phyloP scores from a whole-genome alignment of 2,888 invertebrate genomes.

The Agrenia bidenticulata region DNA sequence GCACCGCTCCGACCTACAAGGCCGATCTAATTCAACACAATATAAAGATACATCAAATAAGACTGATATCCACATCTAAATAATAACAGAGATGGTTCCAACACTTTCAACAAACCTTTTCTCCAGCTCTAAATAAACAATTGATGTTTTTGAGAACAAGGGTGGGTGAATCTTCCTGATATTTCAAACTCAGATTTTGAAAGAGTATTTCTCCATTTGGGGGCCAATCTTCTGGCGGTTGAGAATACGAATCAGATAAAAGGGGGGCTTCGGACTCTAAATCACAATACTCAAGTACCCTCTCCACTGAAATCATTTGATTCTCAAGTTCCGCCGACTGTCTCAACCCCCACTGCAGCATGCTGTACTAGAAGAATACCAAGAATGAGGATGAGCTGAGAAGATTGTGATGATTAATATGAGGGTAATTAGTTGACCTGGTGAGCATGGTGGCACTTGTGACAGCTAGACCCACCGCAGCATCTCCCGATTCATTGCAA shows the following conservation, averaged over 20 bases:
- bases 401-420: too few relatives aligned
- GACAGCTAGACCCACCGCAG: too few relatives aligned
- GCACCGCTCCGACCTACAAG: conserved; percentile 61
- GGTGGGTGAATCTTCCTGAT: conserved; percentile 54
- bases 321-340: conserved; percentile 68
- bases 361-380: neutral
- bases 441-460: too few relatives aligned
- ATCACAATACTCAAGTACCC: conserved; percentile 47
- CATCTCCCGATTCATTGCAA: too few relatives aligned
- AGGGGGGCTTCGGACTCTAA: conserved; percentile 16
- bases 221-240: conserved; percentile 58
- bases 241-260: neutral
- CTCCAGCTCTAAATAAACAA: conserved; percentile 55
- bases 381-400: too few relatives aligned
- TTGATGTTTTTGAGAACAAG: conserved; percentile 57
- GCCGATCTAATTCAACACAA: conserved; percentile 55
- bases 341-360: conserved; percentile 68
- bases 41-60: too few relatives aligned
- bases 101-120: conserved; percentile 61
- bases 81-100: conserved; percentile 59
- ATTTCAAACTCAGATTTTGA: conserved; percentile 55
- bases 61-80: neutral
- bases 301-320: conserved; percentile 47
- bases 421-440: too few relatives aligned
- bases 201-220: conserved; percentile 54